Conservation (phyloP, 2,888 invertebrate species). For the Oxycera nigricornis region DNA sequence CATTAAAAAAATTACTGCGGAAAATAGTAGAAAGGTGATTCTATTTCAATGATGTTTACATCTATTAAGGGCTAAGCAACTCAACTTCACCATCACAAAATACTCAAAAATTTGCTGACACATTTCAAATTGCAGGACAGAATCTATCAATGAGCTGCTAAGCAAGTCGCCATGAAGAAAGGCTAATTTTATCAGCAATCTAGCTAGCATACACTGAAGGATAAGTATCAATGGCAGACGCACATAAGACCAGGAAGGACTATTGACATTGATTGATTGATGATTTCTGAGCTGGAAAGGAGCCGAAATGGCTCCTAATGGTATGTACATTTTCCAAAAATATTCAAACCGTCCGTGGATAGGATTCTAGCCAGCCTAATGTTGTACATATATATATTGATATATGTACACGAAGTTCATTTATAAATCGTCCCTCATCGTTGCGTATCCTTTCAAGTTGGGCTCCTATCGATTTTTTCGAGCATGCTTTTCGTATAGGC, state of each 20-base stretch:
- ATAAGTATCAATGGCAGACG: neutral
- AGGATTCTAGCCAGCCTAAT: neutral
- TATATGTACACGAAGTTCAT: neutral
- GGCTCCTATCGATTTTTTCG: neutral
- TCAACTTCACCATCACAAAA: no score
- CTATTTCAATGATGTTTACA: no score
- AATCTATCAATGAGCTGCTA: neutral
- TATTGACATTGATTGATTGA: constrained; percentile 27
- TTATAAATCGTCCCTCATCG: constrained; percentile 28
- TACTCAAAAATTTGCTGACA: constrained; percentile 3
- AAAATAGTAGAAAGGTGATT: no score
- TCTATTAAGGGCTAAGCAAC: no score
- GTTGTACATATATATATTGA: neutral
- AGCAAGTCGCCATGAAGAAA: neutral
- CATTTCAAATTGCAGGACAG: neutral
- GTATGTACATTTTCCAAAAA: neutral
- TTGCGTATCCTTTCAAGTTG: constrained; percentile 20
- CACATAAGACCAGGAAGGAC: constrained; percentile 16
- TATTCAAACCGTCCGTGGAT: neutral
- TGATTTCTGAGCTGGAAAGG: neutral
- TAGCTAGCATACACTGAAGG: neutral
- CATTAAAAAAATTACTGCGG: no score
- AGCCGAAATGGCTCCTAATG: neutral
- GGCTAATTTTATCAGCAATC: neutral
- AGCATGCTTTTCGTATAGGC: neutral